Evolutionary conservation across 2,113 vertebrate genomes (phyloP), one percentile per base, ranked within the genome.

Genomic region (Zeus faber): DNA sequence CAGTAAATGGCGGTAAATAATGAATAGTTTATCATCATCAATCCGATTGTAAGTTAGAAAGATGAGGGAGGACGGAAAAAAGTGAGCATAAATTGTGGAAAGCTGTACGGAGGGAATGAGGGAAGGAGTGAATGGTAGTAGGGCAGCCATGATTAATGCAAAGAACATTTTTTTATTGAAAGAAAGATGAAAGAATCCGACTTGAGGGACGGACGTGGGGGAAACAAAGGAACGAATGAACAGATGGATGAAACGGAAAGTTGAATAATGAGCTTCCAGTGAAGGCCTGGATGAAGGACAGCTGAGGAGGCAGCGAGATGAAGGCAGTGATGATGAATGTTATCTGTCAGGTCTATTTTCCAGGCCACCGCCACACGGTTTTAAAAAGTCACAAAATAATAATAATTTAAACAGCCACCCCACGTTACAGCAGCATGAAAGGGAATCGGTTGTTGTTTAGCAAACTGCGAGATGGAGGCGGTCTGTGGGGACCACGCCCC

Each of bases 311-410:
- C 6, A 0, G 6, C 22, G 0, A 24, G 47, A 24, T 45, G 45
- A 47, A 33, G 50, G 50, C 49, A 25, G 26, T n/a, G n/a, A n/a
- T 65, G 70, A 76, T 68, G 33, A 62, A 78, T 72, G 33, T 4
- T 25, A 21, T 37, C 31, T 17, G 29, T n/a, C 41, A 55, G 13
- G 45, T 35, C n/a, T 2, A 31, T 65, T 70, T 73, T 82, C 51
- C 68, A 54, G 61, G 64, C 58, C 58, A 66, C 17, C 33, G 17
- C 43, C 6, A 24, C 27, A 6, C 35, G 10, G 25, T 46, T 74
- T 70, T 40, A 60, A 35, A n/a, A 47, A 13, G 22, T n/a, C n/a
- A n/a, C n/a, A n/a, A n/a, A n/a, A n/a, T n/a, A n/a, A n/a, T n/a
- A n/a, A n/a, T n/a, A n/a, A n/a, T n/a, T n/a, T n/a, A n/a, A n/a